Conservation (phyloP, 2,888 invertebrate species). For the Kryphioiulus occultus region DNA sequence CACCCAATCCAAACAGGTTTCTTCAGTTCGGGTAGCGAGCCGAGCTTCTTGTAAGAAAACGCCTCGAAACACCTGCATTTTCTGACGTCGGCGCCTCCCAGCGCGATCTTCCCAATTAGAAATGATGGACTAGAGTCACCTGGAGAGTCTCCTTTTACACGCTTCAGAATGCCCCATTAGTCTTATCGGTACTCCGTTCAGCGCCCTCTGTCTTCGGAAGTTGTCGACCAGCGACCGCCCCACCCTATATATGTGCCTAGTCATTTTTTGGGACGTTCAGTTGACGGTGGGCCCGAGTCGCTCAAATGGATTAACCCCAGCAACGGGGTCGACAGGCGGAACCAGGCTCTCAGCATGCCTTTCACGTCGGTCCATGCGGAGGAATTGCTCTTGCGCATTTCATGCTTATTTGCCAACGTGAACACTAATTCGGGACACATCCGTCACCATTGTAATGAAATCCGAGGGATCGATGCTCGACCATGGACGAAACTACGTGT, state of each 20-base stretch:
- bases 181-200: not conserved
- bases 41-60: not conserved
- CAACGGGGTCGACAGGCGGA: not conserved
- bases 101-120: conserved; percentile 36
- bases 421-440: not conserved
- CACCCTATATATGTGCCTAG: too few species aligned
- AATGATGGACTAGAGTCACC: conserved; percentile 15
- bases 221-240: not conserved
- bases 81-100: not conserved
- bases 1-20: conserved; percentile 10
- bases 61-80: conserved; percentile 27
- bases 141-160: conserved; percentile 14
- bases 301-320: not conserved
- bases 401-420: conserved; percentile 28
- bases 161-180: not conserved
- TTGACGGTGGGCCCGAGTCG: not conserved
- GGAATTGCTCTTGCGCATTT: conserved; percentile 21
- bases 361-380: conserved; percentile 7
- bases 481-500: not conserved
- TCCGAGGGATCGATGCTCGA: not conserved
- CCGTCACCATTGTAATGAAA: conserved; percentile 32
- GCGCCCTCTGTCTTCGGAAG: not conserved
- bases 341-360: conserved; percentile 1
- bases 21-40: not conserved
- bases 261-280: too few species aligned